Conservation (phyloP, 2,113 vertebrate genomes). For the Carlito syrichta region DNA sequence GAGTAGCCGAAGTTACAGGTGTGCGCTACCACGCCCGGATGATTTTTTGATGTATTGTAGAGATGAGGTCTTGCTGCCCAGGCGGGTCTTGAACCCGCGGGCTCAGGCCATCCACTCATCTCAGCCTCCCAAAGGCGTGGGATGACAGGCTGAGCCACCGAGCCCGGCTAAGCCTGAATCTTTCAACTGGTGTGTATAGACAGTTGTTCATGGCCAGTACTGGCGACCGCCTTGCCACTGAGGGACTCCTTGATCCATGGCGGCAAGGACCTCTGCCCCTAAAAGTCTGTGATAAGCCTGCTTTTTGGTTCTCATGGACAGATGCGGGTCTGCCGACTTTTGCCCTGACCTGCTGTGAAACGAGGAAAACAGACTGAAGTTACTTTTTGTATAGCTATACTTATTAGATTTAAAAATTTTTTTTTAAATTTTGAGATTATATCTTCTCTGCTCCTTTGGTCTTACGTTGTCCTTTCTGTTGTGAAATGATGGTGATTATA, state of each 20-base stretch:
- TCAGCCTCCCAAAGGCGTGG: no score
- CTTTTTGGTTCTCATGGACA: not conserved
- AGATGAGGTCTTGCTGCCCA: no score
- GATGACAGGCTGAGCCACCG: no score
- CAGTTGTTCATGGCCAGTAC: not conserved
- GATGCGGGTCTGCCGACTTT: not conserved
- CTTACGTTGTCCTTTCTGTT: not conserved
- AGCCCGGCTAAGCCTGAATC: not conserved
- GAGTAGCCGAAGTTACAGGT: no score
- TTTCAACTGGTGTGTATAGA: not conserved
- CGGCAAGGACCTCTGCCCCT: not conserved
- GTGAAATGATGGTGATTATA: not conserved
- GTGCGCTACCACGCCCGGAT: no score
- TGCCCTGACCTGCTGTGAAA: not conserved
- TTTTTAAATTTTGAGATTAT: not conserved
- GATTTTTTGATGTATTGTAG: no score
- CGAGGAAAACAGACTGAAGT: not conserved
- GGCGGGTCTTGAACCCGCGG: no score
- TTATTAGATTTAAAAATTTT: not conserved
- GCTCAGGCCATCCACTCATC: no score
- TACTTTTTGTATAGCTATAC: not conserved
- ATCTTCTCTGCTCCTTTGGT: not conserved
- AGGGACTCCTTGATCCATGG: not conserved
- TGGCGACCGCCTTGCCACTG: not conserved
- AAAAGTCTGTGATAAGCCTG: rapidly evolving